These are phyloP conservation scores for Melierax canorus DNA, from an alignment of 2,113 vertebrate genomes.

Conservation along the genomic window DNA sequence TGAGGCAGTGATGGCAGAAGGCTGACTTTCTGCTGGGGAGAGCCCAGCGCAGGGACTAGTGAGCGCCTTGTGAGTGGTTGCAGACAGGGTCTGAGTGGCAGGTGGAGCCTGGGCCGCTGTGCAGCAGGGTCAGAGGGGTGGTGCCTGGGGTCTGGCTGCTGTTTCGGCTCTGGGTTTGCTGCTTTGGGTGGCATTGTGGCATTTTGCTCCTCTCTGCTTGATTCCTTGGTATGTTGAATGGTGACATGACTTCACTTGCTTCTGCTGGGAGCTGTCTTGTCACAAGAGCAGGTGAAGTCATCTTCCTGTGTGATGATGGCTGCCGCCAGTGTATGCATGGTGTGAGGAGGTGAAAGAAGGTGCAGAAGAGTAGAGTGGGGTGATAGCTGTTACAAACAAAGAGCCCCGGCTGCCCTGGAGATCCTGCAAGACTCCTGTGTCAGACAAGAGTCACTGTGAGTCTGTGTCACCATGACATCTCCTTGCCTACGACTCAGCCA, in stretches of 20 bases:
- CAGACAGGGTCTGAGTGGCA: fast-evolving
- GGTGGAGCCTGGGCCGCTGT: fast-evolving
- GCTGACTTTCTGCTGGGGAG: background rate
- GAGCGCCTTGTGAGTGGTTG: background rate
- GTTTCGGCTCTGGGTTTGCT: background rate
- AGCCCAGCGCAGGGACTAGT: fast-evolving
- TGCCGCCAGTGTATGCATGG: fast-evolving
- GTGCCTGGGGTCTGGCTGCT: background rate
- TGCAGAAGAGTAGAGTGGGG: background rate
- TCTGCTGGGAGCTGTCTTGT: background rate
- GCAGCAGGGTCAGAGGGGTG: background rate
- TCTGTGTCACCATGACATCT: background rate
- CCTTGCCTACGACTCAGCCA: background rate
- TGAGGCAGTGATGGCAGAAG: background rate
- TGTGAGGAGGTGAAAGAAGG: background rate
- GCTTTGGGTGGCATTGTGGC: background rate
- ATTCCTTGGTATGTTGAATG: background rate
- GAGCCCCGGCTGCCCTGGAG: background rate
- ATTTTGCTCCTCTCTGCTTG: background rate
- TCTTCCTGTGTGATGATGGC: fast-evolving
- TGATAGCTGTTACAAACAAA: background rate
- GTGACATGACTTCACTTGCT: fast-evolving
- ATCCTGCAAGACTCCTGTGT: background rate
- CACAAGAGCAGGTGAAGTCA: background rate
- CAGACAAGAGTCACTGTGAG: background rate